Evolutionary conservation across 2,113 vertebrate species (phyloP).

Genomic region (Ochotona curzoniae): DNA sequence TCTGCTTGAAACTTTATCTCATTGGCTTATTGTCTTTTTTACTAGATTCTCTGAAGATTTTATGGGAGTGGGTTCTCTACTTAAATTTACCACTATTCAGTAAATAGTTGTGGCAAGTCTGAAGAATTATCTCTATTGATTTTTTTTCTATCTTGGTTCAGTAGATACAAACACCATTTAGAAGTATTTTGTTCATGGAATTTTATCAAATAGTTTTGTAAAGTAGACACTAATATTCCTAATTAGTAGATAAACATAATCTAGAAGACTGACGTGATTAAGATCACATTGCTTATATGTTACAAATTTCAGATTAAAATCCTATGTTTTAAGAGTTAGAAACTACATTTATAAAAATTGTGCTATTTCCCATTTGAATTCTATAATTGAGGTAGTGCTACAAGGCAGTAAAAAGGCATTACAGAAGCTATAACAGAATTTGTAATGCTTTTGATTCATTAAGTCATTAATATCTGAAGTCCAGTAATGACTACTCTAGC

Average conservation of each 20-base stretch:
- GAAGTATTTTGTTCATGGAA: background rate
- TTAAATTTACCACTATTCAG: background rate
- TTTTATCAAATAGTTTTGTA: background rate
- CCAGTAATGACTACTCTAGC: background rate
- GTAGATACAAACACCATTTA: background rate
- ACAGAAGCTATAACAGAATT: background rate
- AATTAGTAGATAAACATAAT: background rate
- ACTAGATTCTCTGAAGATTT: background rate
- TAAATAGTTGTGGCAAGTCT: background rate
- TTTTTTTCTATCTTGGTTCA: background rate
- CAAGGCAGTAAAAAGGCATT: background rate
- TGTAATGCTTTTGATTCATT: background rate
- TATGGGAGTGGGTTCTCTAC: background rate
- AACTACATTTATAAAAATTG: background rate
- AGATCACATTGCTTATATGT: background rate
- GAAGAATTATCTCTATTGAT: background rate
- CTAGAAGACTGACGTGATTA: background rate
- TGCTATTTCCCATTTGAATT: background rate
- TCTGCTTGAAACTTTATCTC: background rate
- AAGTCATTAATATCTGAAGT: background rate
- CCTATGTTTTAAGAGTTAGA: slow-evolving; percentile 4
- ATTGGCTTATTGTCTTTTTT: background rate
- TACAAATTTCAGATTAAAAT: background rate
- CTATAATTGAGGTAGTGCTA: background rate
- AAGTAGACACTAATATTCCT: background rate